Base-by-base conservation (phyloP, 2,797 vertebrate species). In the Myotis findleyi region DNA sequence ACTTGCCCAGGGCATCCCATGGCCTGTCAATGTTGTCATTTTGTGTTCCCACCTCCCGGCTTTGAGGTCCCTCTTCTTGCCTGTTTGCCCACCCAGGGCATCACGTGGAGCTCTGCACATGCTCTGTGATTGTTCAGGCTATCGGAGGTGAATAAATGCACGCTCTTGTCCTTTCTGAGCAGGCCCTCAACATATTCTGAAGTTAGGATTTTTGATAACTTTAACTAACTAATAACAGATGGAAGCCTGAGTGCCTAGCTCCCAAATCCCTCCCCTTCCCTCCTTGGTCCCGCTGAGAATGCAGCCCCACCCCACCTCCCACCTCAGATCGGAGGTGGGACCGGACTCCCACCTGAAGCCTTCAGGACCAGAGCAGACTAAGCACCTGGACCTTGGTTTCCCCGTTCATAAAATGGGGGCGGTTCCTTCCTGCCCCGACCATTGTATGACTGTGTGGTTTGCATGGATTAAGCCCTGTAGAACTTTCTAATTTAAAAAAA, bases 1-100 rank as follows among this genome's bases (percentile, higher is more conserved):
- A 11, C 75, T 57, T 25, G 44, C 38, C 57, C 3, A 0, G 17
- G 1, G 27, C 49, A 6, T 9, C 18, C 5, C 27, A 0, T 1
- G 21, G 3, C 5, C 13, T 3, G 49, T 12, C 14, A 3, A 59
- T 36, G 2, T 14, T 25, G 17, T 13, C 16, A 17, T 21, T 64
- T 44, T 21, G 7, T 86, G 87, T 71, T 7, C 53, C 69, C 25
- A 0, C 7, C 11, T 9, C 25, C 47, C 2, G 23, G 68, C 44
- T 72, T 11, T 6, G 72, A 62, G n/a, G 30, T 10, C 41, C 1
- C 0, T 44, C 25, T 27, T 53, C 73, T 59, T 25, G 23, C 47
- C 44, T 18, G 11, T 69, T 25, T 77, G 14, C 38, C 23, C 21
- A 6, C 36, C 25, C 21, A 17, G 77, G 25, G 76, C 17, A 23